Evolutionary conservation across 2,797 vertebrate genomes (phyloP).

Genomic region (Xiphophorus birchmanni): DNA sequence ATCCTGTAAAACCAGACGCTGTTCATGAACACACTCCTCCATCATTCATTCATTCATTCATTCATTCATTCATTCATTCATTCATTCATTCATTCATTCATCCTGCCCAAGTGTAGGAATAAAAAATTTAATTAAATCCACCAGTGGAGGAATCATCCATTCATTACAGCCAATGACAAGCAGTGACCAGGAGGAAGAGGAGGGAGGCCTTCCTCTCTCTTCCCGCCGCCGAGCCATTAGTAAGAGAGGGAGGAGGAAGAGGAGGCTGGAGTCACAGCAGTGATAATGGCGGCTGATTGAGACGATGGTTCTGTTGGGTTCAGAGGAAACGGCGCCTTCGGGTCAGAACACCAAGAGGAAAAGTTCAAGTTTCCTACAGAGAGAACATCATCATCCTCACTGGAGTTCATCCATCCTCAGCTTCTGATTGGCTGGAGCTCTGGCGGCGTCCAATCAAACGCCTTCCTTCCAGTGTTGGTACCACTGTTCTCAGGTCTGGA

Average conservation of each 20-base stretch:
- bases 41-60: no score
- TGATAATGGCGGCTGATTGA: conserved; percentile 61
- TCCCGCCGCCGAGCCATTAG: conserved; percentile 12
- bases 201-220: conserved; percentile 5
- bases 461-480: no score
- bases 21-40: conserved; percentile 2
- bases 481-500: no score
- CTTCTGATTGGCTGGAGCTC: neutral
- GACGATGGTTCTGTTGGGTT: conserved; percentile 59
- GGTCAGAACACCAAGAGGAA: neutral
- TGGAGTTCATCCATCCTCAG: no score
- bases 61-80: no score
- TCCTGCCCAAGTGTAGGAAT: conserved; percentile 50
- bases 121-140: conserved; percentile 67
- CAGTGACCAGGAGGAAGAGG: neutral
- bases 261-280: conserved; percentile 48
- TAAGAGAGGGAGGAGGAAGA: conserved; percentile 14
- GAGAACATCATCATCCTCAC: neutral
- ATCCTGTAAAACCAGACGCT: conserved; percentile 14
- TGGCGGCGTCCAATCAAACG: no score
- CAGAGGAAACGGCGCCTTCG: neutral
- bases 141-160: conserved; percentile 45
- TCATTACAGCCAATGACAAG: conserved; percentile 43
- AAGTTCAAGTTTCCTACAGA: neutral
- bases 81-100: conserved; percentile 7